Conservation (phyloP, 2,888 invertebrate species). For the Lucinisca nassula region DNA sequence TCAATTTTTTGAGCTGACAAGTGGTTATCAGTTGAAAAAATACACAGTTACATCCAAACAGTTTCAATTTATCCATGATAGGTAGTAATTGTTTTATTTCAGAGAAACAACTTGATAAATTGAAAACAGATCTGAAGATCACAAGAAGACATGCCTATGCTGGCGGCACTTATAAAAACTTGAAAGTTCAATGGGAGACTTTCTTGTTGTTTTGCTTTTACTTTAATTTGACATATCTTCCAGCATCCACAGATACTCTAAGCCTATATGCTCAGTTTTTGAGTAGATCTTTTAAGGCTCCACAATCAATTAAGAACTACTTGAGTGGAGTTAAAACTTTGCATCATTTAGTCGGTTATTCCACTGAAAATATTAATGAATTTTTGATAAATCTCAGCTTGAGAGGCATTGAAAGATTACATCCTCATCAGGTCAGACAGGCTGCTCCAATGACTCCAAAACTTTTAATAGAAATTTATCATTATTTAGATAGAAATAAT, state of each 20-base stretch:
- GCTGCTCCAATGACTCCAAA: no score
- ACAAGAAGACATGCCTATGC: slow-evolving; percentile 4
- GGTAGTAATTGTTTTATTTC: no score
- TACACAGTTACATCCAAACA: no score
- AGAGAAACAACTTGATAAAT: background rate
- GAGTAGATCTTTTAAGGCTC: slow-evolving; percentile 15
- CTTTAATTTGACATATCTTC: slow-evolving; percentile 13
- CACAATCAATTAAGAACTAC: slow-evolving; percentile 16
- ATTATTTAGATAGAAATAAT: no score
- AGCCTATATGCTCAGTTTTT: slow-evolving; percentile 22
- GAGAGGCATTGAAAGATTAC: background rate
- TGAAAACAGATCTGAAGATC: background rate
- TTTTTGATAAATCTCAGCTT: background rate
- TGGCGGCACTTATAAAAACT: background rate
- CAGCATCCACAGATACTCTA: background rate
- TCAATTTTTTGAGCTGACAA: no score
- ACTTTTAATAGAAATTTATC: no score
- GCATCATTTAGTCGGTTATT: background rate
- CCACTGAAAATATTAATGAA: background rate
- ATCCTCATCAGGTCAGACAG: no score
- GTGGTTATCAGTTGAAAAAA: no score
- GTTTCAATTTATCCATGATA: no score
- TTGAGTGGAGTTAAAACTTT: slow-evolving; percentile 16
- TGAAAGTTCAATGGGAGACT: background rate
- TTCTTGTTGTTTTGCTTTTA: slow-evolving; percentile 6